Percentiles rank a stretch among this genome's conserved stretches.
Evolutionary conservation across 2,113 vertebrate genomes (phyloP).

Genomic region (Pachyramphus minor): DNA sequence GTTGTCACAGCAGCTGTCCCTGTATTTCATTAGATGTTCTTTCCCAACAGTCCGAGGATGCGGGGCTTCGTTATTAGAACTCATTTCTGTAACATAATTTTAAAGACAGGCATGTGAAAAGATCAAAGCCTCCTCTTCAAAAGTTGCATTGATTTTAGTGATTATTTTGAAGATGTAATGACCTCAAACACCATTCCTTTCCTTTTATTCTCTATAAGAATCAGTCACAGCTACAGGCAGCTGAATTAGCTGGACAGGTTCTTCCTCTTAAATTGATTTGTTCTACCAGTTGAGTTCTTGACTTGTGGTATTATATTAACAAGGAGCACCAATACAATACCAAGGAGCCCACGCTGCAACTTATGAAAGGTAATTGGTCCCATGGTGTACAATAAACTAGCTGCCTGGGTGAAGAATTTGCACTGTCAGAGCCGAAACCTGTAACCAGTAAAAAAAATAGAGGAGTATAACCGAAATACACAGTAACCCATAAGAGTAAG

Average conservation of each 20-base stretch:
- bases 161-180: neutral
- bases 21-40: slow-evolving; percentile 22
- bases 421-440: neutral
- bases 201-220: neutral
- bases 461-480: neutral
- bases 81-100: neutral
- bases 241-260: neutral
- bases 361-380: neutral
- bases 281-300: neutral
- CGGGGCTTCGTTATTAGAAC: neutral
- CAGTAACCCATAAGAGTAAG: neutral
- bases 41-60: slow-evolving; percentile 12
- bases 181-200: neutral
- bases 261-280: neutral
- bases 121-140: slow-evolving; percentile 34
- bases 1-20: slow-evolving; percentile 30
- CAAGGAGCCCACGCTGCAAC: neutral
- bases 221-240: neutral
- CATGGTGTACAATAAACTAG: neutral
- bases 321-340: rapidly evolving
- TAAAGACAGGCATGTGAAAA: neutral
- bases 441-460: neutral
- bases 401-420: neutral
- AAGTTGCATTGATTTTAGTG: neutral
- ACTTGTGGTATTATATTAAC: neutral